Conservation (phyloP, 2,888 invertebrate species). For the Mantis religiosa region DNA sequence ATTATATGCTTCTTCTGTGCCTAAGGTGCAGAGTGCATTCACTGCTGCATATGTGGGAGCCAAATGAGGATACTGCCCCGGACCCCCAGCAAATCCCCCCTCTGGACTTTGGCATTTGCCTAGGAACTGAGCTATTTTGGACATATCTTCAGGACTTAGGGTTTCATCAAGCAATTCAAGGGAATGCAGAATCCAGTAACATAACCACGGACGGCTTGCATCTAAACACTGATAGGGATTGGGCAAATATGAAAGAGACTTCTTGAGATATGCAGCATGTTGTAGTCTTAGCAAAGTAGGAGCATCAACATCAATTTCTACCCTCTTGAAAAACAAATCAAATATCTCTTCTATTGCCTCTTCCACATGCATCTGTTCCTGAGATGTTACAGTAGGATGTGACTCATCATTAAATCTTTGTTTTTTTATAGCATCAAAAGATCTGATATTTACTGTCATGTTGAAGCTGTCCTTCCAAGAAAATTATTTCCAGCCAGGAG, state of each 20-base stretch:
- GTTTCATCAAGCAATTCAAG: constrained; percentile 68
- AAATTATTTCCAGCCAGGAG: background rate
- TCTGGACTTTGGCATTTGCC: constrained; percentile 68
- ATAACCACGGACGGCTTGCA: constrained; percentile 93
- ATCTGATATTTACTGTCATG: constrained; percentile 34
- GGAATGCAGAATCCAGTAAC: constrained; percentile 95
- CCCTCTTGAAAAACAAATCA: constrained; percentile 47
- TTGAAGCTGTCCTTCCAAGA: background rate
- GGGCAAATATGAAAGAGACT: constrained; percentile 63
- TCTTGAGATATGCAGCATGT: constrained; percentile 63
- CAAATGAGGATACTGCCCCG: constrained; percentile 86
- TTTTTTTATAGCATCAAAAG: constrained; percentile 41
- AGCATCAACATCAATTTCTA: constrained; percentile 52
- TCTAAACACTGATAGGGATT: constrained; percentile 77
- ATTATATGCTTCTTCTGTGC: constrained; percentile 73
- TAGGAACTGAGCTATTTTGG: constrained; percentile 56
- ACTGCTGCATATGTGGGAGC: constrained; percentile 98
- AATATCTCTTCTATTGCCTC: constrained; percentile 52
- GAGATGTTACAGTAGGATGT: constrained; percentile 53
- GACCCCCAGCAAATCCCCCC: constrained; percentile 94
- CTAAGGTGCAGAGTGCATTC: constrained; percentile 85
- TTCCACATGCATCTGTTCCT: constrained; percentile 62
- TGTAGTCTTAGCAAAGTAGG: constrained; percentile 59
- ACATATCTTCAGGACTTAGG: constrained; percentile 53
- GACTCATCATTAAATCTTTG: constrained; percentile 59